Conservation (phyloP, 2,797 vertebrate genomes). For the Poeciliopsis turneri region DNA sequence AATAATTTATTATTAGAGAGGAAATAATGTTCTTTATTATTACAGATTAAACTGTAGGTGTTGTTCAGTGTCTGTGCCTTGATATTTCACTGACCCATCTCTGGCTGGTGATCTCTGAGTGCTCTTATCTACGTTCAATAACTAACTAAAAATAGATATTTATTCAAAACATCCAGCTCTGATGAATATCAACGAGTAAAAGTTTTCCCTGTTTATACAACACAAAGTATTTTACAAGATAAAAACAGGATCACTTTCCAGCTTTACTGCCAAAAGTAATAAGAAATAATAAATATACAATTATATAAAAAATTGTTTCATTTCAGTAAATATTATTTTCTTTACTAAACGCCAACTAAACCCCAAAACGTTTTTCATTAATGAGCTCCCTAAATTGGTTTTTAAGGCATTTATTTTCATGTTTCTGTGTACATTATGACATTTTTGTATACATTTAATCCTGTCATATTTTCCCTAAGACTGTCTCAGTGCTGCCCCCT, state of each 20-base stretch:
- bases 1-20: neutral
- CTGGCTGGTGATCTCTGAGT: neutral
- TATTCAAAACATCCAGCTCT: neutral
- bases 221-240: neutral
- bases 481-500: too few species aligned
- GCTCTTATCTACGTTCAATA: slow-evolving; percentile 2
- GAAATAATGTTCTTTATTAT: neutral
- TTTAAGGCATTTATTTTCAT: too few species aligned
- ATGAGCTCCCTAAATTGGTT: too few species aligned
- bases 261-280: neutral
- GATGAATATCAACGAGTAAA: neutral
- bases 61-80: slow-evolving; percentile 30
- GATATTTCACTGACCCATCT: slow-evolving; percentile 45
- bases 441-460: too few species aligned
- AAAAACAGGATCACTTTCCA: neutral
- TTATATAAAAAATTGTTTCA: neutral
- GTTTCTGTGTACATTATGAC: too few species aligned
- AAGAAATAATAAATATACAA: neutral
- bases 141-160: too few species aligned
- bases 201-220: neutral
- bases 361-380: too few species aligned
- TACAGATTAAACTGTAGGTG: neutral
- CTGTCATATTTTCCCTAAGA: too few species aligned
- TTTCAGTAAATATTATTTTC: neutral
- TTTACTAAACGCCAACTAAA: neutral